A percentile compares a stretch with the other conserved stretches of the same genome.
Conservation (phyloP, 2,888 invertebrate species). For the Meghimatium bilineatum region DNA sequence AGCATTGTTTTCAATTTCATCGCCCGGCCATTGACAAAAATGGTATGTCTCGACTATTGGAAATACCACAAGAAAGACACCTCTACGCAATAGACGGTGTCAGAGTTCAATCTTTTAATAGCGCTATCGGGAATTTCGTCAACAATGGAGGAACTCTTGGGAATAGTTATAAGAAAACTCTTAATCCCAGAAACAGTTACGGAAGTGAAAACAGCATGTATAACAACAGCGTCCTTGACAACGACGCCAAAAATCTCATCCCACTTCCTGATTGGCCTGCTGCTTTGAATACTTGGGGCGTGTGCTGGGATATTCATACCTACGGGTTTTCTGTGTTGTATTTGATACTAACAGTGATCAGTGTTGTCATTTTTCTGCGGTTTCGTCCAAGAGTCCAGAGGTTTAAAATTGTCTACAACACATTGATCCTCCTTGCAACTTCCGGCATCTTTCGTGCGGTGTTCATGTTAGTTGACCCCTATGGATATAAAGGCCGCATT, state of each 20-base stretch:
- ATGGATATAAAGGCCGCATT: slow-evolving; percentile 79
- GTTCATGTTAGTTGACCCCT: slow-evolving; percentile 81
- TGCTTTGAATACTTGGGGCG: slow-evolving; percentile 75
- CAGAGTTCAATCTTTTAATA: neutral
- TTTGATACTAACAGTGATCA: slow-evolving; percentile 80
- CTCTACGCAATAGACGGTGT: neutral
- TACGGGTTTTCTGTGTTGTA: slow-evolving; percentile 81
- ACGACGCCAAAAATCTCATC: slow-evolving; percentile 27
- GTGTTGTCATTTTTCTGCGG: slow-evolving; percentile 80
- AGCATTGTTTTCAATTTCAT: no score
- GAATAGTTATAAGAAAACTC: neutral
- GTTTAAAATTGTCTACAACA: slow-evolving; percentile 80
- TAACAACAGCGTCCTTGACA: neutral
- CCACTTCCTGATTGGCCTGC: slow-evolving; percentile 75
- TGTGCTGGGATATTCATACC: slow-evolving; percentile 80
- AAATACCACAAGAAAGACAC: neutral
- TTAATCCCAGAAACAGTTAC: neutral
- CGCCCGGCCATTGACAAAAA: neutral
- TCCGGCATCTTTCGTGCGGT: slow-evolving; percentile 79
- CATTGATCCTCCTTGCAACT: slow-evolving; percentile 80
- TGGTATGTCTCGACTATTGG: slow-evolving; percentile 34
- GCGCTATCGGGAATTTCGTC: neutral
- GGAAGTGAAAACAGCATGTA: neutral
- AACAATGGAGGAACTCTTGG: neutral
- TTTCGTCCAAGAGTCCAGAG: slow-evolving; percentile 78